Evolutionary conservation across 2,888 invertebrate genomes (phyloP), one percentile per base, ranked within the genome.

Genomic region (Heliconius charithonia): DNA sequence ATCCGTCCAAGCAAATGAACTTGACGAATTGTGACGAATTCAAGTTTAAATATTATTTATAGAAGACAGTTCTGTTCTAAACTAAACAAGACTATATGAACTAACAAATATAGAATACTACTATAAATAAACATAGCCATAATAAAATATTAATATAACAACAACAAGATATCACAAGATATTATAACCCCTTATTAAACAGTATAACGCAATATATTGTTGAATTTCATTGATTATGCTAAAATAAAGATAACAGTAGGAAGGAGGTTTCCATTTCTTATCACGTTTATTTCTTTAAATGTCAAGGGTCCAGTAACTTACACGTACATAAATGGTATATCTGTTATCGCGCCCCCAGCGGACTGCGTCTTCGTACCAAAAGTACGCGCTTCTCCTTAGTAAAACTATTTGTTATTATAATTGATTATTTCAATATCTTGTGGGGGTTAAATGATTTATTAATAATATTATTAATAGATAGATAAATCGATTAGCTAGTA

Each of bases 341-440:
- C 59, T 75, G 41, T 77, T 81, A 81, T 81, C 79, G 62, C 32
- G 77, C 82, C 83, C 83, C 83, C 83, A 65, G 79, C 76, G 81
- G 77, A 80, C 69, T 37, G 32, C 32, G 32, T 37, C 66, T 32
- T 37, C 63, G 45, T 41, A 56, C 70, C 63, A 74, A 72, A 67
- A 32, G n/a, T 79, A 76, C 65, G 76, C 22, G 45, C 37, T 63
- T 62, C 22, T 62, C 37, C 22, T 16, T 9, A 12, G 22, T 7
- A 37, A 27, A 71, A 51, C 4, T 10, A 12, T 10, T 56, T 56
- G 45, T 56, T 71, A 59, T 56, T 71, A 59, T 59, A 59, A n/a
- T 25, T 69, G 41, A 32, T 41, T 69, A 69, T 45, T 69, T 69
- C 25, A 7, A 69, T 69, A n/a, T 69, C 25, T 41, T 19, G 27